Conservation (phyloP, 2,113 vertebrate species). For the Pseudopodoces humilis region DNA sequence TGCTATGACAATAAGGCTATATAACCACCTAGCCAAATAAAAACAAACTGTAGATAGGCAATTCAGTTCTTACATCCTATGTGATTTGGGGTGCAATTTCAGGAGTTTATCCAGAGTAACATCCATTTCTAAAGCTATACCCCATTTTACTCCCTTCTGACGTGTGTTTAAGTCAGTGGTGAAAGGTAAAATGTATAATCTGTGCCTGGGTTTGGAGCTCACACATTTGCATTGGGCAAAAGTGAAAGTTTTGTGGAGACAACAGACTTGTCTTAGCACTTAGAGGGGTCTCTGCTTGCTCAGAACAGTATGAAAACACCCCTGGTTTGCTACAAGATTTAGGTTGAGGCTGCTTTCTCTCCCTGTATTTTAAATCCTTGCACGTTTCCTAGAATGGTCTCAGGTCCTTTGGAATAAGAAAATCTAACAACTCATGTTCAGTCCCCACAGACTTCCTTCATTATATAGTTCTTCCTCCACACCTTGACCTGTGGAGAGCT, state of each 20-base stretch:
- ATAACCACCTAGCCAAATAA: background rate
- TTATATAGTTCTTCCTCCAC: background rate
- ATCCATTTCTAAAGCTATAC: background rate
- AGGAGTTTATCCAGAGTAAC: background rate
- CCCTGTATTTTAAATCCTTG: background rate
- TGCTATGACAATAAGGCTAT: background rate
- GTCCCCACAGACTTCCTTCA: background rate
- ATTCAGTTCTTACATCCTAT: background rate
- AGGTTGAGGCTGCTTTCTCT: background rate
- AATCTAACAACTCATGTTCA: background rate
- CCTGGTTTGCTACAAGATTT: background rate
- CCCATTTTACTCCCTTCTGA: background rate
- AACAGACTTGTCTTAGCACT: background rate
- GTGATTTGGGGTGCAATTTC: background rate
- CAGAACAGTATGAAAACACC: background rate
- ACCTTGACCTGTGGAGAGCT: background rate
- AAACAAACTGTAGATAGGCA: background rate
- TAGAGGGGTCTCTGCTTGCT: background rate
- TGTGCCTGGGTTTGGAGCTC: background rate
- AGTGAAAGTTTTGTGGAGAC: background rate
- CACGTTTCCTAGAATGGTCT: background rate
- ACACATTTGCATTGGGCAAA: background rate
- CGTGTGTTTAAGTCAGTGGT: background rate
- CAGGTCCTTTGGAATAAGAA: background rate
- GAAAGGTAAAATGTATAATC: background rate